Base-by-base conservation (phyloP, 2,888 invertebrate genomes). In the Lordiphosa fenestrarum region DNA sequence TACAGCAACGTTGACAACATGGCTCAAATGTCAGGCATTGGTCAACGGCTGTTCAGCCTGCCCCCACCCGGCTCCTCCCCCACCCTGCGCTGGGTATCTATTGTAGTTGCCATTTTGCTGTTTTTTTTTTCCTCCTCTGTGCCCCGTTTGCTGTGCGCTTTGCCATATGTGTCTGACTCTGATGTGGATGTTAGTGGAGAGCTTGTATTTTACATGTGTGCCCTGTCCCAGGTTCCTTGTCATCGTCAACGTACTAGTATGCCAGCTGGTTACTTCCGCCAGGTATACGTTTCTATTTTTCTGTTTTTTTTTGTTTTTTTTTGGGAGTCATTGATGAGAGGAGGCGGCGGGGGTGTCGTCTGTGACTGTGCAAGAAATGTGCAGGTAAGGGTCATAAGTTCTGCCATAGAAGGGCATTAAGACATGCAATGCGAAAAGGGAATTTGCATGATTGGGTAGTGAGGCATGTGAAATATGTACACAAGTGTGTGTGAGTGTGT, bases 11-110 rank as follows among this genome's bases (percentile, higher is more conserved):
- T 81, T 77, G 84, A 84, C 84, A 84, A 78, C 77, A 81, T 81
- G 84, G 82, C 82, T 84, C 84, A 84, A 81, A 80, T 80, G 82
- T 84, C 84, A 84, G 74, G 56, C 74, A 73, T 73, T 84, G 84
- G 82, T 71, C 78, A 78, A 73, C 74, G 74, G 60, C 78, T 71
- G 68, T 65, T 66, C 75, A 53, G 56, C 35, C 35, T 46, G 37
- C 19, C 54, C 35, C n/a, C 46, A 33, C 19, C 54, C 48, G 7
- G 19, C 6, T 13, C 4, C 6, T 12, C 12, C 37, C 6, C 7
- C 37, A 9, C 38, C 15, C 23, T 38, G 6, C 44, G 40, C 36
- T 37, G 15, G 25, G 64, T 33, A 65, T 57, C 59, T 58, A 58
- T 53, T 66, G 65, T 65, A 48, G 52, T 25, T 52, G 41, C 41